A percentile compares a stretch with the other conserved stretches of the same genome.
These are phyloP conservation scores for Dynastes tityus DNA, from an alignment of 2,888 invertebrate genomes.

Conservation along the genomic window DNA sequence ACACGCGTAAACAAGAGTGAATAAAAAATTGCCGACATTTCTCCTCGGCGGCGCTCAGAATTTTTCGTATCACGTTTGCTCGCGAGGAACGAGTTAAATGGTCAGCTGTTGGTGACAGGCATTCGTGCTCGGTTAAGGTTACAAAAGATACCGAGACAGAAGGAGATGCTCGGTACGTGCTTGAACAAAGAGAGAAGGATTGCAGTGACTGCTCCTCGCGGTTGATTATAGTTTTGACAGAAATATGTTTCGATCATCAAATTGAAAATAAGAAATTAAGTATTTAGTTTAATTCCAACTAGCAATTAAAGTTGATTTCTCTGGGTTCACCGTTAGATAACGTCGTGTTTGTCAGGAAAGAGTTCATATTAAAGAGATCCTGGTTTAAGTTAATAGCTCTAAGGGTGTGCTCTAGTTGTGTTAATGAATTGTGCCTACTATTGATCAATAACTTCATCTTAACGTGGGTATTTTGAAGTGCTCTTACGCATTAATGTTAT, in stretches of 20 bases:
- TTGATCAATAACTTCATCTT: too few species aligned
- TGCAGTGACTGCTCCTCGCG: not conserved
- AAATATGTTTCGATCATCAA: constrained; percentile 42
- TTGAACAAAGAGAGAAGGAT: constrained; percentile 13
- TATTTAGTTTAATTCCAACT: constrained; percentile 32
- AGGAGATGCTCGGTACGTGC: constrained; percentile 15
- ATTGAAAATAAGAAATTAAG: constrained; percentile 27
- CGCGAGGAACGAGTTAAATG: constrained; percentile 64
- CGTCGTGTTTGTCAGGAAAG: not conserved
- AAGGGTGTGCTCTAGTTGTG: too few species aligned
- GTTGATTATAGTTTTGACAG: constrained; percentile 46
- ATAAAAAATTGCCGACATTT: constrained; percentile 64
- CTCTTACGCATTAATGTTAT: too few species aligned
- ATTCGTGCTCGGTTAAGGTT: constrained; percentile 57
- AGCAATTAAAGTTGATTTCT: constrained; percentile 24
- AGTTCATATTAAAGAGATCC: too few species aligned
- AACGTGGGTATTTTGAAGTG: too few species aligned
- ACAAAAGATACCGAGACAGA: constrained; percentile 41
- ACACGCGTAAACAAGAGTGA: constrained; percentile 59
- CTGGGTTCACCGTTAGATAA: constrained; percentile 14
- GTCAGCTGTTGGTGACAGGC: constrained; percentile 65
- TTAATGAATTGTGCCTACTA: too few species aligned
- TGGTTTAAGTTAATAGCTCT: too few species aligned
- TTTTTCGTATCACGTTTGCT: constrained; percentile 64
- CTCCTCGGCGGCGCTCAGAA: constrained; percentile 59